phyloP scores from a whole-genome alignment of 2,888 invertebrate genomes.

The Brenthis hecate region DNA sequence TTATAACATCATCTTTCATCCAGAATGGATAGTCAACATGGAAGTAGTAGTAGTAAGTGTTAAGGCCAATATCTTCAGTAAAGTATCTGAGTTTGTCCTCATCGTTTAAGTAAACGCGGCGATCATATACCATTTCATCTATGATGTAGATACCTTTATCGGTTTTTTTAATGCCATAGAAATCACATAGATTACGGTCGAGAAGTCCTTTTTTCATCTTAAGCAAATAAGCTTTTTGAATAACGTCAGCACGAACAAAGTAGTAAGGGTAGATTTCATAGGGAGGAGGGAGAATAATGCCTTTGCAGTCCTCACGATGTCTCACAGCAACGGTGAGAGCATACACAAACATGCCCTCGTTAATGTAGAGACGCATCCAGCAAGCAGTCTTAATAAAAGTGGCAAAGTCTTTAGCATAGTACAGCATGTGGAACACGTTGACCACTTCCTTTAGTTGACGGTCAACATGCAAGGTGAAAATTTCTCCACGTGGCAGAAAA shows the following conservation, averaged over 20 bases:
- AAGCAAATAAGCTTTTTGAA: slow-evolving; percentile 79
- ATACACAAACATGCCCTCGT: slow-evolving; percentile 83
- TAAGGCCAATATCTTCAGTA: slow-evolving; percentile 85
- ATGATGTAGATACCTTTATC: slow-evolving; percentile 83
- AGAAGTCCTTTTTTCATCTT: slow-evolving; percentile 76
- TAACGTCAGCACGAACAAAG: slow-evolving; percentile 85
- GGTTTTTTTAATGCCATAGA: slow-evolving; percentile 75
- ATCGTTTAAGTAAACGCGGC: slow-evolving; percentile 73
- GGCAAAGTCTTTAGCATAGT: slow-evolving; percentile 78
- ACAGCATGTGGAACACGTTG: slow-evolving; percentile 78
- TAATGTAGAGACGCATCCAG: slow-evolving; percentile 78
- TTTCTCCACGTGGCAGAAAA: slow-evolving; percentile 79
- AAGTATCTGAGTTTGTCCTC: slow-evolving; percentile 84
- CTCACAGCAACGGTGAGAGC: slow-evolving; percentile 79
- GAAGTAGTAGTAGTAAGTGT: slow-evolving; percentile 84
- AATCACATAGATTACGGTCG: slow-evolving; percentile 75
- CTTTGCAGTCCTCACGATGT: slow-evolving; percentile 77
- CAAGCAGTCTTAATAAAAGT: slow-evolving; percentile 77
- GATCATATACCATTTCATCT: slow-evolving; percentile 85
- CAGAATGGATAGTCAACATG: slow-evolving; percentile 85
- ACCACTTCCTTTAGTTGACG: slow-evolving; percentile 79
- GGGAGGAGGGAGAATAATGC: slow-evolving; percentile 78
- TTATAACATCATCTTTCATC: slow-evolving; percentile 77
- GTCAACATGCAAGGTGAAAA: slow-evolving; percentile 76
- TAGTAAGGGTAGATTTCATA: slow-evolving; percentile 85